phyloP scores from a whole-genome alignment of 2,113 vertebrate genomes.

The Haliaeetus leucogaster region DNA sequence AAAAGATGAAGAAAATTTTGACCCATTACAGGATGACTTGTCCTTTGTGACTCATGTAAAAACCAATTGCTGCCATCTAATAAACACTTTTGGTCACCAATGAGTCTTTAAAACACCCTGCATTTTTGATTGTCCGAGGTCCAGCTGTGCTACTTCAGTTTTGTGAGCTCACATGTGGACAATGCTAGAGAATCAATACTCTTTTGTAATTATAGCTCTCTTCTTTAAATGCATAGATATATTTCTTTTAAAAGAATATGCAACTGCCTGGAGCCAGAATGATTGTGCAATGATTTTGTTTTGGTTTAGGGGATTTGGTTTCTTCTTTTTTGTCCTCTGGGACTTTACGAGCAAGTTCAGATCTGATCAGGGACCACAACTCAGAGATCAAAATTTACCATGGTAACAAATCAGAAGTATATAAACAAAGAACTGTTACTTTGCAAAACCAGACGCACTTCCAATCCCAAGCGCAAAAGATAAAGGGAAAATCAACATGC shows the following conservation, averaged over 20 bases:
- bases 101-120: neutral
- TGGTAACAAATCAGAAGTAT: neutral
- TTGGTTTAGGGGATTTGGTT: neutral
- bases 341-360: neutral
- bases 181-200: neutral
- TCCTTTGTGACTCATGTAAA: neutral
- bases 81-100: neutral
- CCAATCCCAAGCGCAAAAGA: neutral
- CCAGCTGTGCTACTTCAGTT: neutral
- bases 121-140: neutral
- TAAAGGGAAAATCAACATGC: neutral
- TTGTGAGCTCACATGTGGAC: neutral
- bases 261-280: neutral
- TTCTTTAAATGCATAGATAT: neutral
- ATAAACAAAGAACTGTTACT: neutral
- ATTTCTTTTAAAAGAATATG: neutral
- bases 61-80: neutral
- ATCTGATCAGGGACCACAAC: neutral
- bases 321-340: neutral
- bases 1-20: neutral
- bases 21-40: neutral
- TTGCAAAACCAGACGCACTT: neutral
- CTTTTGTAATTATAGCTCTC: neutral
- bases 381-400: neutral
- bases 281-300: neutral